Evolutionary conservation across 1,140 invertebrate genomes (phyloP).

Genomic region (Mya arenaria): DNA sequence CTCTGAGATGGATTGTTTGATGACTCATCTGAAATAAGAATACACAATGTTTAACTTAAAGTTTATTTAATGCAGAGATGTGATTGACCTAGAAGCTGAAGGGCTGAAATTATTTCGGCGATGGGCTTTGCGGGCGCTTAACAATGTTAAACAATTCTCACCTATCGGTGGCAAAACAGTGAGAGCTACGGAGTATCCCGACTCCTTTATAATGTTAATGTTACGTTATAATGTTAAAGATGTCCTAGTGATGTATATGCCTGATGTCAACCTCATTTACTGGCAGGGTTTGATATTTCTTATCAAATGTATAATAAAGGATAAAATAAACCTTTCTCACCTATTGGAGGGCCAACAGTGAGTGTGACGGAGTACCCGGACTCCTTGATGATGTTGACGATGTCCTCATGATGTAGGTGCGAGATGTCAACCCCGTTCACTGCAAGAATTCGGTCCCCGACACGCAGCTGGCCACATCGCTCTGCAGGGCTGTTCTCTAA

Average conservation of each 20-base stretch:
- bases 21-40: conserved; percentile 82
- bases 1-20: conserved; percentile 84
- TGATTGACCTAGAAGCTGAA: no score
- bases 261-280: conserved; percentile 97
- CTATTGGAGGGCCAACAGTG: conserved; percentile 87
- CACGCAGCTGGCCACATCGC: conserved; percentile 92
- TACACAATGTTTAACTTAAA: no score
- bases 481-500: conserved; percentile 98
- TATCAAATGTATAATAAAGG: no score
- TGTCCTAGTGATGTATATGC: conserved; percentile 96
- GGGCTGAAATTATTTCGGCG: no score
- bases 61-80: no score
- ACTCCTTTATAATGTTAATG: conserved; percentile 93
- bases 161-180: conserved; percentile 87
- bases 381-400: conserved; percentile 96
- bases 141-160: conserved; percentile 54
- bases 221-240: no score
- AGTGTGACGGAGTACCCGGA: conserved; percentile 95
- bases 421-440: conserved; percentile 97
- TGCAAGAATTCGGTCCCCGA: conserved; percentile 97
- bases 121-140: no score
- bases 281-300: conserved; percentile 96
- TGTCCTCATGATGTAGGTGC: conserved; percentile 96
- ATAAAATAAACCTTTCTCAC: conserved; percentile 61
- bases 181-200: conserved; percentile 93